phyloP scores from a whole-genome alignment of 2,888 invertebrate species.

The Stegophylla sp. region DNA sequence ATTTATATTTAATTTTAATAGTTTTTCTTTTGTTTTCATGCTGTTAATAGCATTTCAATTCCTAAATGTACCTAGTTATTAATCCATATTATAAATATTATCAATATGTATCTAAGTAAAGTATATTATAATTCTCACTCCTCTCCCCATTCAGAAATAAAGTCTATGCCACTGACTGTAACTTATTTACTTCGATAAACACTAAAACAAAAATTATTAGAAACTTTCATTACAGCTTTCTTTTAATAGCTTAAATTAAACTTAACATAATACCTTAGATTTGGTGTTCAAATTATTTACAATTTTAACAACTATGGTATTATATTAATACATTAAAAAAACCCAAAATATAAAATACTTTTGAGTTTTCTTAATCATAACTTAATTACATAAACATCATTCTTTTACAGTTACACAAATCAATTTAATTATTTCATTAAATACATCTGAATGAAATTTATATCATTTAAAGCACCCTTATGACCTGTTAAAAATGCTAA shows the following conservation, averaged over 20 bases:
- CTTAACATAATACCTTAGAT: constrained; percentile 14
- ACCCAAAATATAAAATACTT: not conserved
- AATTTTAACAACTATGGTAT: not conserved
- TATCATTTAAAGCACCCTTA: constrained; percentile 43
- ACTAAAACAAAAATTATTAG: not conserved
- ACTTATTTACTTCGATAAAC: not conserved
- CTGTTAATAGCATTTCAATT: no score
- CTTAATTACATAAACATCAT: no score
- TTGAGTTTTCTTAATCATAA: not conserved
- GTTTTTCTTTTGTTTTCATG: no score
- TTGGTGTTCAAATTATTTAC: constrained; percentile 20
- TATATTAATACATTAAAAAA: not conserved
- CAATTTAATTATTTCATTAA: not conserved
- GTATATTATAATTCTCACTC: no score
- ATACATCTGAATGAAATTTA: not conserved
- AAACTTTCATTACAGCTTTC: constrained; percentile 1
- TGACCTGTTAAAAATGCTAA: constrained; percentile 8
- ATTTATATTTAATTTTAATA: no score
- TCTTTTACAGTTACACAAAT: not conserved
- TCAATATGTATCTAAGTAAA: no score
- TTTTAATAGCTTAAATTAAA: constrained; percentile 1
- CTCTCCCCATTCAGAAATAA: no score
- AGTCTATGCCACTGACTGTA: no score
- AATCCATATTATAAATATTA: no score
- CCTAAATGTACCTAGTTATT: no score